phyloP scores from a whole-genome alignment of 2,797 vertebrate genomes.

The Heteromormyrus szaboi region DNA sequence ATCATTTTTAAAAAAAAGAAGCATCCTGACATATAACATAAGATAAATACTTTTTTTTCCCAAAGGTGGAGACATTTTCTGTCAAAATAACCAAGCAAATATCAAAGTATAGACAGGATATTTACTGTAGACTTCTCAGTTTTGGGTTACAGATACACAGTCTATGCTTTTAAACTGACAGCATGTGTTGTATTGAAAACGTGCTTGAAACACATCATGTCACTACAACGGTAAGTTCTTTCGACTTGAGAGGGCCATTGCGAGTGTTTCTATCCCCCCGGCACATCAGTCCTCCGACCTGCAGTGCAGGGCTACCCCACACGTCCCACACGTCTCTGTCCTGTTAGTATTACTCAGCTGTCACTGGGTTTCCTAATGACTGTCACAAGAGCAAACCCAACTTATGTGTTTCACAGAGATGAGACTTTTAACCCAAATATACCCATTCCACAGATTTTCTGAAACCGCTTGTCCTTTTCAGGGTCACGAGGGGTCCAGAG shows the following conservation, averaged over 20 bases:
- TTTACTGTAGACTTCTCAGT: not conserved
- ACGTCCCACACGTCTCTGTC: not conserved
- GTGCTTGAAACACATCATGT: not conserved
- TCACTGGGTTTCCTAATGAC: not conserved
- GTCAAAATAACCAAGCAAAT: not conserved
- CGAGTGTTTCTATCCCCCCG: not conserved
- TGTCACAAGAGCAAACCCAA: not conserved
- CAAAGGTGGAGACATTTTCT: not conserved
- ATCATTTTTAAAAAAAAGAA: not conserved
- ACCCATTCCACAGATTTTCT: not conserved
- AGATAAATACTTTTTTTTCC: not conserved
- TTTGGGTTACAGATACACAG: not conserved
- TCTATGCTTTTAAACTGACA: not conserved
- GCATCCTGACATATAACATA: not conserved
- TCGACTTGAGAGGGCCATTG: not conserved
- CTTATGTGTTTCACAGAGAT: not conserved
- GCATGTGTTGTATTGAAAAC: not conserved
- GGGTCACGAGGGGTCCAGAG: not conserved
- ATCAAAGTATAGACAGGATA: not conserved
- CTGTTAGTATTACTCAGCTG: not conserved
- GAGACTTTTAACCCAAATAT: constrained; percentile 2
- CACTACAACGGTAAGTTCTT: not conserved
- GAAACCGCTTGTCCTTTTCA: not conserved
- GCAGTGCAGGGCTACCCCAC: not conserved
- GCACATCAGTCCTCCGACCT: not conserved